Evolutionary conservation across 2,113 vertebrate genomes (phyloP), one percentile per base, ranked within the genome.

Genomic region (Tupaia tana): DNA sequence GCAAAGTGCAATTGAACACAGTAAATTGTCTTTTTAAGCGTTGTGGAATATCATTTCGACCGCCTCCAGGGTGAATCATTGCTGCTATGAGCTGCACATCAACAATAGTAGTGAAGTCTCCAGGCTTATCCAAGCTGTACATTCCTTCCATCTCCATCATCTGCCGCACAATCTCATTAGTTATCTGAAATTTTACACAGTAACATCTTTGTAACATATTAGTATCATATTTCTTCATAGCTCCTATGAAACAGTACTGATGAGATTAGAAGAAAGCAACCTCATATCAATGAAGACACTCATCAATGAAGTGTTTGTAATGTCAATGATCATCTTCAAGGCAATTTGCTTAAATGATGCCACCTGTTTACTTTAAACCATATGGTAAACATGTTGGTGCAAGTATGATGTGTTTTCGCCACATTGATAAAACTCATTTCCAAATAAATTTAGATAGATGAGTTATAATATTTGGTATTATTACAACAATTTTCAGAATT

Each of bases 101-200:
- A 10, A 98, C 98, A 78, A 99, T 98, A 6, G 98, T 98, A 56
- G 98, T 98, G 97, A 99, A 99, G 86, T 99, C 98, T 95, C 99
- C 99, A 58, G 98, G 99, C 89, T 99, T 99, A 94, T 99, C 99
- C 96, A 99, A 78, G 89, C 98, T 99, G 58, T 99, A 99, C 98
- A 99, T 99, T 52, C 99, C 99, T 96, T 98, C 98, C 98, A 98
- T 98, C 91, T 99, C 99, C 98, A 99, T 98, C 98, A 99, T 98
- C 74, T 99, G 99, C 66, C 99, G 98, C 34, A 99, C 98, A 7
- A 99, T 99, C 98, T 99, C 98, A 52, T 99, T 99, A n/a, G 99
- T 99, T 85, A 99, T 96, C 99, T 99, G 95, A 71, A 98, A 98
- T n/a, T 87, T 94, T 66, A 93, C 13, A 79, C 10, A 88, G 94